These are phyloP conservation scores for Typhlomys cinereus DNA, from an alignment of 2,113 vertebrate species.

Conservation along the genomic window DNA sequence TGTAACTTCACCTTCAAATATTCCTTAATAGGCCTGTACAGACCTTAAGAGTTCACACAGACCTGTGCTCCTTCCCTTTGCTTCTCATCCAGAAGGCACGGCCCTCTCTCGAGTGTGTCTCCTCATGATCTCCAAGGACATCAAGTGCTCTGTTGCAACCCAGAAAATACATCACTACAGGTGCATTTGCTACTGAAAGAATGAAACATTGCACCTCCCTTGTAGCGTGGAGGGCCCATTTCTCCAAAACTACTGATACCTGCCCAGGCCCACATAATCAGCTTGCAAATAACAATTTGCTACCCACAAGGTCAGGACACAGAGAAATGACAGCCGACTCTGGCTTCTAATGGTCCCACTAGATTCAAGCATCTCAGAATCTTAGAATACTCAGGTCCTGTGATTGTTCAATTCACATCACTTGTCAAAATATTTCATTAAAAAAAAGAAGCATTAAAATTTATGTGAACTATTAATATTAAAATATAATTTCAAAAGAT, in stretches of 20 bases:
- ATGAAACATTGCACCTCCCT: background rate
- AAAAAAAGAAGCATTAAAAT: background rate
- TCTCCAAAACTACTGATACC: background rate
- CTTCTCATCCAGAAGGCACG: background rate
- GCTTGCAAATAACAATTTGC: background rate
- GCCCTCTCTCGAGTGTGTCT: background rate
- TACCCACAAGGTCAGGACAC: background rate
- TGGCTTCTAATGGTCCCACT: background rate
- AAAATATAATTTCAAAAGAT: conserved; percentile 18
- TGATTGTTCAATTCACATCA: background rate
- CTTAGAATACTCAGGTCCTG: background rate
- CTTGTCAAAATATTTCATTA: background rate
- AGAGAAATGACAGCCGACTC: background rate
- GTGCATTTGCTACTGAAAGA: background rate
- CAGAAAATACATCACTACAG: background rate
- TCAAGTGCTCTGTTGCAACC: too few relatives aligned
- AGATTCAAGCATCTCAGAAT: background rate
- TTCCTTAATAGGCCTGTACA: too few relatives aligned
- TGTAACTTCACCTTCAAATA: background rate
- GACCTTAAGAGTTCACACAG: too few relatives aligned
- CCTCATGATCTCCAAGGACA: background rate
- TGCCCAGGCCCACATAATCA: background rate
- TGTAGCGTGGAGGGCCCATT: background rate
- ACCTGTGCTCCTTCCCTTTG: background rate
- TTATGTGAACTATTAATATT: conserved; percentile 15